Evolutionary conservation across 23 tunicate species (phyloP).

Genomic region (Halocynthia aurantium): DNA sequence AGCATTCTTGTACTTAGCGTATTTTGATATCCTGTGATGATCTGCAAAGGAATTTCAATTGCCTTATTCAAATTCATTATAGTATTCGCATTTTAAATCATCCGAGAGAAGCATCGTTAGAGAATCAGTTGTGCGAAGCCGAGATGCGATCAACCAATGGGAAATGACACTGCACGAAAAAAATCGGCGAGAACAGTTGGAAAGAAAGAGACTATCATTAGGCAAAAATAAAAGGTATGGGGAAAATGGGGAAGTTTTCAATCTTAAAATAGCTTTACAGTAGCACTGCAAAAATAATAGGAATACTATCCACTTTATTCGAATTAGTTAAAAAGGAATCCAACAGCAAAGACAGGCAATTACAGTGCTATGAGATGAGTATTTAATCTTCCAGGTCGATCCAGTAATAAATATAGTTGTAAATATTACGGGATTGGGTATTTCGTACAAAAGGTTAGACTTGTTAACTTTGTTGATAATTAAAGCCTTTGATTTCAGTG

Average conservation of each 20-base stretch:
- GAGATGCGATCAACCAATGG: conserved; percentile 53
- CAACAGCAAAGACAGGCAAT: no score
- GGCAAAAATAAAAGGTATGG: conserved; percentile 35
- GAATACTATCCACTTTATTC: no score
- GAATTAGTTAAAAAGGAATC: no score
- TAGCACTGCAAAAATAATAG: no score
- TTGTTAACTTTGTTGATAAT: neutral
- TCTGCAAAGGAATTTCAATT: no score
- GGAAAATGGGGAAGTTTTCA: neutral
- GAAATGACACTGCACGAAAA: conserved; percentile 36
- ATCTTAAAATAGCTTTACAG: neutral
- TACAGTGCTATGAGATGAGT: no score
- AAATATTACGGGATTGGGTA: neutral
- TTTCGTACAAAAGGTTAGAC: neutral
- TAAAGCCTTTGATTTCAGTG: neutral
- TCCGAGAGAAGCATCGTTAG: conserved; percentile 22
- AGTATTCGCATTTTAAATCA: neutral
- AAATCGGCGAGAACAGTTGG: conserved; percentile 33
- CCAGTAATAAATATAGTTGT: no score
- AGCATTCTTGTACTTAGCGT: no score
- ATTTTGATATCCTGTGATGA: no score
- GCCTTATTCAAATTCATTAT: no score
- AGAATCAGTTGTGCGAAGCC: conserved; percentile 54
- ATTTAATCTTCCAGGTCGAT: no score
- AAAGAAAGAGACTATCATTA: conserved; percentile 30